These are phyloP conservation scores for Tricholaema leucomelas DNA, from an alignment of 2,113 vertebrate genomes.

Conservation along the genomic window DNA sequence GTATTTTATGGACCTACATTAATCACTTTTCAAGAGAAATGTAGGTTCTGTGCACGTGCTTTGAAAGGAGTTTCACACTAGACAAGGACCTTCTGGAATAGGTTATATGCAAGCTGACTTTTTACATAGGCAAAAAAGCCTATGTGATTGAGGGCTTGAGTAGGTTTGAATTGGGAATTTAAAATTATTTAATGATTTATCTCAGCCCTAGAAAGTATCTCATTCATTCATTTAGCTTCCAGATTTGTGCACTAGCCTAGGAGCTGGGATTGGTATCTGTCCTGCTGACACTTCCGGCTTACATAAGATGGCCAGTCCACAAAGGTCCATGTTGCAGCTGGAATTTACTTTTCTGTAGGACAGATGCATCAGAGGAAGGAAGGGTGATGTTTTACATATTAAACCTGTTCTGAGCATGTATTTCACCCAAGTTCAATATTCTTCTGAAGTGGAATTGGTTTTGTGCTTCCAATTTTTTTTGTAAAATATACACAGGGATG, in stretches of 20 bases:
- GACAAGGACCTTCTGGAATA: neutral
- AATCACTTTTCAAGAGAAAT: neutral
- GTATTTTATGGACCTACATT: neutral
- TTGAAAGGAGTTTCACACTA: neutral
- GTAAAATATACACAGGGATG: neutral
- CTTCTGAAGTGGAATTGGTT: neutral
- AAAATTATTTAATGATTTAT: neutral
- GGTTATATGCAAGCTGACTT: neutral
- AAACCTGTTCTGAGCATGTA: neutral
- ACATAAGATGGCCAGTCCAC: neutral
- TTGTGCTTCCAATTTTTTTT: neutral
- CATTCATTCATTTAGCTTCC: neutral
- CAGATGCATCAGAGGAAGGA: neutral
- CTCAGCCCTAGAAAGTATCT: neutral
- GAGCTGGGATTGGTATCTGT: neutral
- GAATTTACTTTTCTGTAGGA: neutral
- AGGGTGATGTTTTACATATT: neutral
- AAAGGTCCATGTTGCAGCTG: neutral
- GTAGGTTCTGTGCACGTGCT: neutral
- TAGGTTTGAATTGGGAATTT: neutral
- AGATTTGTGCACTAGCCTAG: neutral
- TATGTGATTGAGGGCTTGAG: neutral
- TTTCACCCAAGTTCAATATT: neutral
- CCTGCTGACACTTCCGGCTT: conserved; percentile 16
- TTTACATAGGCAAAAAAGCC: neutral